Conservation (phyloP, 2,113 vertebrate genomes). For the Ramphastos sulfuratus region DNA sequence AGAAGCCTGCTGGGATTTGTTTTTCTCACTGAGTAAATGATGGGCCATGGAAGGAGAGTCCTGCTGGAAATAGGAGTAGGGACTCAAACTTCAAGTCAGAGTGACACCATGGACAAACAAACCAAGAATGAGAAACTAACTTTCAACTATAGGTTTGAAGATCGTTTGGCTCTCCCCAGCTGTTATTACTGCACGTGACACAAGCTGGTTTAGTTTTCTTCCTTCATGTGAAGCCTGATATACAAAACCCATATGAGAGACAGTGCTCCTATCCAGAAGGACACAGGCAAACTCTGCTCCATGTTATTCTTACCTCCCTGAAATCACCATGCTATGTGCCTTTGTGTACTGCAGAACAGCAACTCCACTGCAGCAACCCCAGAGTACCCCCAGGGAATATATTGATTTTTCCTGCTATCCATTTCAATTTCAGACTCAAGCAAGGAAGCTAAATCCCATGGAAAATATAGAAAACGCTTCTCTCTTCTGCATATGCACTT, state of each 20-base stretch:
- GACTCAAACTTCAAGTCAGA: slow-evolving; percentile 55
- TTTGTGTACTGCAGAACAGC: background rate
- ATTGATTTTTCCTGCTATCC: background rate
- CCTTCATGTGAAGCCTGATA: background rate
- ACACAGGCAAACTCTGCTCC: background rate
- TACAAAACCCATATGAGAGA: background rate
- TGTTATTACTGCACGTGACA: background rate
- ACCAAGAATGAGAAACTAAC: slow-evolving; percentile 19
- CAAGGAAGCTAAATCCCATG: background rate
- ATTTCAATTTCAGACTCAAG: background rate
- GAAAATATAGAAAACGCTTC: slow-evolving; percentile 4
- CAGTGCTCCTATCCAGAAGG: background rate
- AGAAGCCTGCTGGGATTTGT: background rate
- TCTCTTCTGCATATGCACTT: background rate
- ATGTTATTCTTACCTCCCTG: background rate
- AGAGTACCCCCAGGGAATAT: background rate
- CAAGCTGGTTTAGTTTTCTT: background rate
- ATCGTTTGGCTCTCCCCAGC: background rate
- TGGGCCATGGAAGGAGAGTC: background rate
- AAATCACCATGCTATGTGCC: rapidly evolving
- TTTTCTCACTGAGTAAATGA: slow-evolving; percentile 15
- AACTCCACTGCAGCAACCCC: background rate
- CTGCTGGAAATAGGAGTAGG: slow-evolving; percentile 44
- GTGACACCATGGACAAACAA: slow-evolving; percentile 51
- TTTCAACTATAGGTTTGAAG: background rate